phyloP scores from a whole-genome alignment of 2,113 vertebrate species.

The Carettochelys insculpta region DNA sequence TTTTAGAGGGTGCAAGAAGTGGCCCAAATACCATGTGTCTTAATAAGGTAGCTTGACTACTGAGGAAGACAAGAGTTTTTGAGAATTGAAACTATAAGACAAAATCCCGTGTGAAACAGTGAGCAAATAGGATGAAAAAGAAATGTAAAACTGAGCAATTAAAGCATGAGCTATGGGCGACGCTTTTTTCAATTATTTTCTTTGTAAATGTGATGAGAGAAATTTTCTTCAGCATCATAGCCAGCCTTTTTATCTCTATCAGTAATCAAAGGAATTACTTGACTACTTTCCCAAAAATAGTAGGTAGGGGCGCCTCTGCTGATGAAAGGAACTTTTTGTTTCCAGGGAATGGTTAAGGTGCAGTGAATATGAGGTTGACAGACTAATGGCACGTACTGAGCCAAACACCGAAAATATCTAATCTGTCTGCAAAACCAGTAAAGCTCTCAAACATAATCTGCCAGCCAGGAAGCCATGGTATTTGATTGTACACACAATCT shows the following conservation, averaged over 20 bases:
- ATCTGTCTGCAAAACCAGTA: not conserved
- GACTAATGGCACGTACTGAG: not conserved
- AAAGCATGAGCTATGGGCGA: not conserved
- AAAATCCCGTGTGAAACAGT: not conserved
- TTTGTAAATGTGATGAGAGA: not conserved
- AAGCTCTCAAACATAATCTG: not conserved
- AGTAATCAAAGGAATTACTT: not conserved
- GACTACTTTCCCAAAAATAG: not conserved
- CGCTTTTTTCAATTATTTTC: not conserved
- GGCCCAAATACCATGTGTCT: slow-evolving; percentile 17
- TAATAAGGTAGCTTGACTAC: slow-evolving; percentile 39
- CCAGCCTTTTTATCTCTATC: not conserved
- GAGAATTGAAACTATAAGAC: not conserved
- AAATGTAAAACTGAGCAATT: not conserved
- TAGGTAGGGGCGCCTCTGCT: not conserved
- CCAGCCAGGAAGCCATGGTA: not conserved
- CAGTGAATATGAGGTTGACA: not conserved
- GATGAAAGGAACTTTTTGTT: not conserved
- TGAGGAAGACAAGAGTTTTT: slow-evolving; percentile 19
- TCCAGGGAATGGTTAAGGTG: not conserved
- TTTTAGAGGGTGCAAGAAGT: slow-evolving; percentile 53
- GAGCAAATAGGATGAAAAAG: slow-evolving; percentile 16
- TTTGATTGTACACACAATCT: not conserved
- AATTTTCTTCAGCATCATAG: not conserved
- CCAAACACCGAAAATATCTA: not conserved